Evolutionary conservation across 2,888 invertebrate genomes (phyloP).

Genomic region (Himalopsyche tibetana): DNA sequence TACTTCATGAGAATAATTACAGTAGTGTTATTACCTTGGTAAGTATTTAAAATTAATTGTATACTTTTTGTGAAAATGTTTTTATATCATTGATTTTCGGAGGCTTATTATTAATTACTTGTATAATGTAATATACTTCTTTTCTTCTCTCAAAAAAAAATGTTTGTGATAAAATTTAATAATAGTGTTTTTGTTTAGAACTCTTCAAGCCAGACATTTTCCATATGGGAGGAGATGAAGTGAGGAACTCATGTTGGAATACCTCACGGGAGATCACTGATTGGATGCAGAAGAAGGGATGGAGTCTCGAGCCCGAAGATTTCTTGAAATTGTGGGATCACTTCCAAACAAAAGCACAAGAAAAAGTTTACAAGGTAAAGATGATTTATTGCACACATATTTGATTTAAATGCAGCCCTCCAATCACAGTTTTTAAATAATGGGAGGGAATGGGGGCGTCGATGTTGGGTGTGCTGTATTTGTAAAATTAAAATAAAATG

Average conservation of each 20-base stretch:
- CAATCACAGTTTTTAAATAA: not conserved
- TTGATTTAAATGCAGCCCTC: not conserved
- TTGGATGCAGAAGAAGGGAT: slow-evolving; percentile 82
- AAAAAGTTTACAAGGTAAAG: slow-evolving; percentile 76
- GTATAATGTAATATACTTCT: too few relatives aligned
- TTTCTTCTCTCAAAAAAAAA: too few relatives aligned
- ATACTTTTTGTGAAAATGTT: too few relatives aligned
- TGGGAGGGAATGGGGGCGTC: too few relatives aligned
- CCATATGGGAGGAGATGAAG: slow-evolving; percentile 94
- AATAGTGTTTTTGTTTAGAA: slow-evolving; percentile 69
- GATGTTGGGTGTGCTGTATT: too few relatives aligned
- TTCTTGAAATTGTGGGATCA: slow-evolving; percentile 84
- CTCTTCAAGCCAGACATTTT: slow-evolving; percentile 86
- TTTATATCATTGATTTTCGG: too few relatives aligned
- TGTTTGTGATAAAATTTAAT: too few relatives aligned
- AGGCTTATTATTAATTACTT: too few relatives aligned
- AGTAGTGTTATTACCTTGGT: too few relatives aligned
- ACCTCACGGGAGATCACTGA: slow-evolving; percentile 80
- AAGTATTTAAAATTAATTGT: too few relatives aligned
- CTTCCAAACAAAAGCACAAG: slow-evolving; percentile 84
- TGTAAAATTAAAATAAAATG: too few relatives aligned
- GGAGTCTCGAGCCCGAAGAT: slow-evolving; percentile 78
- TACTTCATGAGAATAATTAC: too few relatives aligned
- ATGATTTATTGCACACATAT: not conserved
- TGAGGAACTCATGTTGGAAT: slow-evolving; percentile 85